phyloP scores from a whole-genome alignment of 2,113 vertebrate genomes.

The Rhegmatorhina hoffmannsi region DNA sequence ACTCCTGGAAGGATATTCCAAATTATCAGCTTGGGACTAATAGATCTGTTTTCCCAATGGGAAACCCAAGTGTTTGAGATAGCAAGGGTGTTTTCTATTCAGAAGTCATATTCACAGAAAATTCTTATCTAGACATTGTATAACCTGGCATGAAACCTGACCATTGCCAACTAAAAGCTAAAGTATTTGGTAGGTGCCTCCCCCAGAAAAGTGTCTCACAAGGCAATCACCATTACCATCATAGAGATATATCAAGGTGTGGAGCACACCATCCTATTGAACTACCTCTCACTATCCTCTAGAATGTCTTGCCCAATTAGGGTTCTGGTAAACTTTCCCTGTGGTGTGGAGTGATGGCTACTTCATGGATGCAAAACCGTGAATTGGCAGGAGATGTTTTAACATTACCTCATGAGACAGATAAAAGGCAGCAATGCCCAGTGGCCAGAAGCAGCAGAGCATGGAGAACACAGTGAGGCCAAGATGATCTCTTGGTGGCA shows the following conservation, averaged over 20 bases:
- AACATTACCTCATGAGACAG: constrained; percentile 87
- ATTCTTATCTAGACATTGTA: not conserved
- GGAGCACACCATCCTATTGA: not conserved
- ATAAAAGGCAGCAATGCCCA: constrained; percentile 95
- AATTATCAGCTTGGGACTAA: not conserved
- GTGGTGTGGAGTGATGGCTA: not conserved
- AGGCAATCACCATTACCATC: not conserved
- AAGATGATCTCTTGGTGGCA: constrained; percentile 90
- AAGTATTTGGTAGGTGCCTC: not conserved
- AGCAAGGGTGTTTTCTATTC: not conserved
- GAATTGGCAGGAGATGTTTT: not conserved
- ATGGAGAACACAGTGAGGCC: constrained; percentile 96
- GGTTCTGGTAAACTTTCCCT: not conserved
- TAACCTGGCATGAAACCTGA: not conserved
- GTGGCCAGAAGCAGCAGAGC: constrained; percentile 97
- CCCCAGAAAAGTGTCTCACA: not conserved
- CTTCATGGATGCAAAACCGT: not conserved
- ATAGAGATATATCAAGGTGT: not conserved
- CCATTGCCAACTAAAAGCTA: not conserved
- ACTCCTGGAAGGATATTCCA: not conserved
- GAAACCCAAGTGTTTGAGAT: not conserved
- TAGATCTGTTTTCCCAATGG: not conserved
- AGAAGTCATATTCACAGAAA: not conserved
- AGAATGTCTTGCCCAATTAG: not conserved
- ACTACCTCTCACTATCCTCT: not conserved